Evolutionary conservation across 2,113 vertebrate genomes (phyloP).

Genomic region (Tragulus kanchil): DNA sequence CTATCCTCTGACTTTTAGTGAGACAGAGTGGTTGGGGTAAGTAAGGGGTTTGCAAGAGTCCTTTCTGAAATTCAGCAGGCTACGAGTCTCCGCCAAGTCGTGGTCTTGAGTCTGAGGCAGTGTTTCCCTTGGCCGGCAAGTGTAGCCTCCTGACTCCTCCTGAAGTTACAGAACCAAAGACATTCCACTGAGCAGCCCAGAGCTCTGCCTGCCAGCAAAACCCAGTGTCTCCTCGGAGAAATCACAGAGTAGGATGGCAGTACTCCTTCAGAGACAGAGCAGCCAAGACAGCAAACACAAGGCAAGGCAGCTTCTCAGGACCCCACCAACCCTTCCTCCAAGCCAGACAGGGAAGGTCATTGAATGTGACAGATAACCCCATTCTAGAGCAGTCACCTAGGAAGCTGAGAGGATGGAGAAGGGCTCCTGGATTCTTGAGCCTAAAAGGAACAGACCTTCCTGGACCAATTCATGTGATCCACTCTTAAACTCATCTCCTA

Average conservation of each 20-base stretch:
- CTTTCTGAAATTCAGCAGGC: constrained; percentile 73
- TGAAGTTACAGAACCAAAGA: constrained; percentile 80
- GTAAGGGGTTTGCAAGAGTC: constrained; percentile 7
- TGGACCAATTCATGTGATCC: background rate
- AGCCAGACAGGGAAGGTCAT: background rate
- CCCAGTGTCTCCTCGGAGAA: constrained; percentile 84
- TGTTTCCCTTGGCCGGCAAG: constrained; percentile 89
- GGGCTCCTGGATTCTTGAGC: background rate
- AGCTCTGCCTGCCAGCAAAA: constrained; percentile 87
- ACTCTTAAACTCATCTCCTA: background rate
- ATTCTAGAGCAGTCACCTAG: background rate
- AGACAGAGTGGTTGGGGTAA: constrained; percentile 29
- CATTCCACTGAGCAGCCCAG: constrained; percentile 84
- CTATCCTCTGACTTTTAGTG: background rate
- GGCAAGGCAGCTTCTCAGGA: constrained; percentile 75
- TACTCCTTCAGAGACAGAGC: constrained; percentile 26
- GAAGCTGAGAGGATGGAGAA: background rate
- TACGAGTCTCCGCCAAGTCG: constrained; percentile 79
- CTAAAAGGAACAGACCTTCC: background rate
- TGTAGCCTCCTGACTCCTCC: constrained; percentile 85
- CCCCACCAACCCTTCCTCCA: background rate
- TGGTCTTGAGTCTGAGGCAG: constrained; percentile 82
- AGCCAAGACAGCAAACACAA: constrained; percentile 59
- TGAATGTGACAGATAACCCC: background rate
- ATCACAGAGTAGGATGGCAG: constrained; percentile 73